Evolutionary conservation across 2,797 vertebrate genomes (phyloP), one percentile per base, ranked within the genome.

Genomic region (Enteromius argenteus): DNA sequence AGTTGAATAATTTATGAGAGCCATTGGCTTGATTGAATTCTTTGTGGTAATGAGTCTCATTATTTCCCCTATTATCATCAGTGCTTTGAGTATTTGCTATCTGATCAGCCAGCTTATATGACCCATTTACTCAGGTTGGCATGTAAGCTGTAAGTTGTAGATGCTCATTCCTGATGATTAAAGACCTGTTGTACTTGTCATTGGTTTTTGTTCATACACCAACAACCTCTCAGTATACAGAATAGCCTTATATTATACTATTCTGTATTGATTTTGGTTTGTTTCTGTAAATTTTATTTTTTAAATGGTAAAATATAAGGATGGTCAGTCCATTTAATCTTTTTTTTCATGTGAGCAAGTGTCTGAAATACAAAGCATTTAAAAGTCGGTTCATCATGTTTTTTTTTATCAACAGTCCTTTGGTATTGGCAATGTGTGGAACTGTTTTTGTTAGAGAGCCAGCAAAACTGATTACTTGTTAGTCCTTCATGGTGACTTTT

Each of bases 1-100:
- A 80, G 53, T 81, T 95, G 90, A 94, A 95, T 95, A 91, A 92
- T 95, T 94, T 90, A 96, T 92, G 78, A 81, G 80, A 66, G 91
- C 92, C 86, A 87, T 92, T 91, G 89, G 93, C 92, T 90, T 90
- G 88, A 94, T 94, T 93, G 93, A 93, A 93, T 94, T 91, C 89
- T 88, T 90, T 90, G 92, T 93, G 89, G 86, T 95, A 95, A 96
- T 93, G 94, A 94, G 92, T 77, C 94, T 95, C 93, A 94, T 96
- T 96, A 95, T 93, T 87, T 90, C 88, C 62, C 82, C 87, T 94
- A 90, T 94, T 95, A 94, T 89, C 91, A 93, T 88, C 89, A 86
- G 74, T 84, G 56, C 82, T 84, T 85, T 89, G 90, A 91, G 91
- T 87, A 85, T 90, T 88, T 73, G 91, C 87, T 88, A 91, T 90